A percentile compares a stretch with the other conserved stretches of the same genome.
Conservation (phyloP, 2,113 vertebrate species). For the Mus spicilegus region DNA sequence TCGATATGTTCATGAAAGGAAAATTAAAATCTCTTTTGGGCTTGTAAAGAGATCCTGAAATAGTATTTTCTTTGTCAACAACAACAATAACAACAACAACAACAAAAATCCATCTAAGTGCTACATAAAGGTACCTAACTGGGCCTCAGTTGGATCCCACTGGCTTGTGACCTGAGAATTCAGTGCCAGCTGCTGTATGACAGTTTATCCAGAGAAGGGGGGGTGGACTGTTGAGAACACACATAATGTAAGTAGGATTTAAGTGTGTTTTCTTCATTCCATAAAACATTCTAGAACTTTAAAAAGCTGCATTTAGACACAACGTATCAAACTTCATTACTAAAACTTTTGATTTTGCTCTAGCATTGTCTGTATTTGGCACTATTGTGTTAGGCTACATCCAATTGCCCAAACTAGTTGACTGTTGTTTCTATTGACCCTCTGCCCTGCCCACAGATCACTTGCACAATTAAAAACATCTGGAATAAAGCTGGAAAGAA, state of each 20-base stretch:
- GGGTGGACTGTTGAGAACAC: neutral
- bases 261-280: neutral
- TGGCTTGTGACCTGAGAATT: neutral
- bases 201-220: neutral
- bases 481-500: constrained; percentile 22
- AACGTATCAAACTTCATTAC: neutral
- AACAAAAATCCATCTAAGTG: neutral
- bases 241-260: neutral
- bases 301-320: neutral
- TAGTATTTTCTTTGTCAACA: neutral
- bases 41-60: neutral
- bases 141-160: neutral
- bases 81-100: neutral
- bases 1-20: neutral
- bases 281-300: constrained; percentile 12
- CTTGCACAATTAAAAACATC: neutral
- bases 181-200: neutral
- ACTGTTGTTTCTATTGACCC: neutral
- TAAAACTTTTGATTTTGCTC: neutral
- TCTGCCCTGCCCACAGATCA: neutral
- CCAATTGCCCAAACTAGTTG: neutral
- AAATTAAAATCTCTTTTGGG: neutral
- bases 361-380: neutral
- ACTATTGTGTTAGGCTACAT: neutral
- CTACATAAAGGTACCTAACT: neutral